Evolutionary conservation across 2,888 invertebrate species (phyloP).

Genomic region (Drosophila antonietae): DNA sequence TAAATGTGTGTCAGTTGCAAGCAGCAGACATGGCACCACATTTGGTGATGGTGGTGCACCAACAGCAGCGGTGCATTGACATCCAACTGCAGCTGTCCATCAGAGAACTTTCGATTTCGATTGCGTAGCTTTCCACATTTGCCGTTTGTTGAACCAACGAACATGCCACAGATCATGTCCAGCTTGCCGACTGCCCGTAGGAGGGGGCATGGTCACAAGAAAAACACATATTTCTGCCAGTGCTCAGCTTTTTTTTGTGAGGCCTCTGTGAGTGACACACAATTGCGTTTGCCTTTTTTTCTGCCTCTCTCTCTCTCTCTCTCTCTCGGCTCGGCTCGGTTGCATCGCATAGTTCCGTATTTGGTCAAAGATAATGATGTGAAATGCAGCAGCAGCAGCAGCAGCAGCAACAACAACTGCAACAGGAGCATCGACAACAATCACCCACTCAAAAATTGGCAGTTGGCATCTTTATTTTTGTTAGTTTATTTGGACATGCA

Average conservation of each 20-base stretch:
- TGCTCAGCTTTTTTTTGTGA: constrained; percentile 55
- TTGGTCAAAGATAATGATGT: constrained; percentile 80
- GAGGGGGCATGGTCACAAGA: constrained; percentile 38
- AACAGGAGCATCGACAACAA: constrained; percentile 57
- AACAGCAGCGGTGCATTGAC: constrained; percentile 61
- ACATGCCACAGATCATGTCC: constrained; percentile 48
- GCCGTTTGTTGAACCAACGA: constrained; percentile 69
- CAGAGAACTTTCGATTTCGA: constrained; percentile 79
- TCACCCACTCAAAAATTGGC: constrained; percentile 78
- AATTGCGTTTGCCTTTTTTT: constrained; percentile 62
- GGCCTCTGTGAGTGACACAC: constrained; percentile 74
- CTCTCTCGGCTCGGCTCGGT: not conserved
- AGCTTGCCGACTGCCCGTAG: not conserved
- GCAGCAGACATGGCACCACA: constrained; percentile 29
- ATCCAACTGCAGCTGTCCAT: constrained; percentile 70
- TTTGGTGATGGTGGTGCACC: not conserved
- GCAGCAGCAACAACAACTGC: constrained; percentile 32
- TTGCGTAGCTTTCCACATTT: constrained; percentile 69
- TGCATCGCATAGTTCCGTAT: constrained; percentile 71
- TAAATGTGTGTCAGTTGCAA: constrained; percentile 74
- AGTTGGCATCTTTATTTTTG: constrained; percentile 1
- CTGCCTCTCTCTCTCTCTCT: not conserved
- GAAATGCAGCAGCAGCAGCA: constrained; percentile 57
- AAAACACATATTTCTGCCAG: constrained; percentile 68
- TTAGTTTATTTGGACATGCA: constrained; percentile 34